Conservation (phyloP, 1,140 invertebrate species). For the Drosophila azteca region DNA sequence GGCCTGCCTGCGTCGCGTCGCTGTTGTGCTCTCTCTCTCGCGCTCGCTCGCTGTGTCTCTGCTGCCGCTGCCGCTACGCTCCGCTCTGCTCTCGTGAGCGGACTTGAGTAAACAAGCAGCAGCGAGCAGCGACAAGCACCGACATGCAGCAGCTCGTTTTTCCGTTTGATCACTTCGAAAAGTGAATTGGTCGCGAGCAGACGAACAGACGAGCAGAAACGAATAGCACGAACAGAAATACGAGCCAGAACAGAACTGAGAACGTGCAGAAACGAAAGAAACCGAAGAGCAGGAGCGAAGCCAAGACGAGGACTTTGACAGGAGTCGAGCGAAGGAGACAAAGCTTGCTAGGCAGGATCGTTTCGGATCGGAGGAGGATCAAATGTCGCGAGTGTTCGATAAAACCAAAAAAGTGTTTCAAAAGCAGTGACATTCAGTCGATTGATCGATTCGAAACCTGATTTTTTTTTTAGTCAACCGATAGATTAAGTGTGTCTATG, state of each 20-base stretch:
- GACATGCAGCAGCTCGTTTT: slow-evolving; percentile 46
- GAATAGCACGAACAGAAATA: slow-evolving; percentile 6
- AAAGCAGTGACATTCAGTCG: slow-evolving; percentile 49
- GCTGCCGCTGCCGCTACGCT: slow-evolving; percentile 18
- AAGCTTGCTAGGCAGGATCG: slow-evolving; percentile 3
- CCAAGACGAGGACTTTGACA: slow-evolving; percentile 8
- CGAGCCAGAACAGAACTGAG: neutral
- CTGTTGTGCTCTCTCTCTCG: neutral
- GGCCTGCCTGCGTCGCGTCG: slow-evolving; percentile 24
- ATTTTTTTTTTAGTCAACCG: slow-evolving; percentile 41
- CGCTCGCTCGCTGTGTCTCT: slow-evolving; percentile 6
- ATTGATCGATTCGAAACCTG: slow-evolving; percentile 54
- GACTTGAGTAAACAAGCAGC: slow-evolving; percentile 13
- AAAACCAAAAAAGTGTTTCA: slow-evolving; percentile 31
- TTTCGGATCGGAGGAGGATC: neutral
- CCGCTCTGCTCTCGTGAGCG: neutral
- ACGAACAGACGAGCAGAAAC: slow-evolving; percentile 34
- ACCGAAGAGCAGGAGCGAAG: slow-evolving; percentile 16
- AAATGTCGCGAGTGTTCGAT: slow-evolving; percentile 44
- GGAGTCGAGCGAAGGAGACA: slow-evolving; percentile 38
- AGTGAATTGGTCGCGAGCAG: slow-evolving; percentile 69
- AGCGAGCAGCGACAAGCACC: slow-evolving; percentile 16
- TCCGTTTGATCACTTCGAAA: slow-evolving; percentile 79
- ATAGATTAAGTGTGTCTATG: slow-evolving; percentile 13
- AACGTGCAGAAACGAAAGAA: slow-evolving; percentile 2